Evolutionary conservation across 2,888 invertebrate genomes (phyloP), one percentile per base, ranked within the genome.

Genomic region (Ecdyonurus torrentis): DNA sequence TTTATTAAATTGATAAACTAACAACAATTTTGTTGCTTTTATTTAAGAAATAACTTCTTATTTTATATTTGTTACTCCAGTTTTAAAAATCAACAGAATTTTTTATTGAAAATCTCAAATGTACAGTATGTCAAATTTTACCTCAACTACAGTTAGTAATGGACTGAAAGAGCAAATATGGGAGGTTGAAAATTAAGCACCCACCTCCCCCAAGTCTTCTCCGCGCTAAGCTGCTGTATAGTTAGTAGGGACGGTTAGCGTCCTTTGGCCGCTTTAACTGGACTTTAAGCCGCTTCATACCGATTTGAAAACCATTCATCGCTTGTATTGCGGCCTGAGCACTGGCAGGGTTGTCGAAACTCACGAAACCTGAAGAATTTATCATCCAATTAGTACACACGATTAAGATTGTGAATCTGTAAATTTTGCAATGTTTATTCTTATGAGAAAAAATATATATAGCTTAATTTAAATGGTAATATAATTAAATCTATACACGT

Each of bases 261-360:
- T 96, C 95, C 82, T 96, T 96, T 78, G 97, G 97, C 82, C 97
- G 85, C 81, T 98, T 98, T 79, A 98, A 86, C 81, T 98, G 97
- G 73, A 98, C 98, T 83, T 99, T 98, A 76, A 98, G 89, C 75
- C 98, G 86, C 82, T 99, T 99, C 97, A 98, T 98, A 74, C 98
- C 98, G 78, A 98, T 98, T 81, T 98, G 98, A 81, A 98, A 99
- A 75, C 98, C 98, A 80, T 99, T 99, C 98, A 99, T 99, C 72
- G 98, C 91, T 78, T 97, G 95, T 77, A 99, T 99, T 71, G 98
- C 98, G 70, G 94, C 89, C 78, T 97, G 96, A 75, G 98, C 97
- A 76, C 95, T 95, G 72, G 91, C 83, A 71, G 95, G 95, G 83
- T 97, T 97, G 83, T 99, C 98, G 81, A 97, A 99, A 73, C 97